Evolutionary conservation across 2,888 invertebrate species (phyloP).

Genomic region (Protula sp.): DNA sequence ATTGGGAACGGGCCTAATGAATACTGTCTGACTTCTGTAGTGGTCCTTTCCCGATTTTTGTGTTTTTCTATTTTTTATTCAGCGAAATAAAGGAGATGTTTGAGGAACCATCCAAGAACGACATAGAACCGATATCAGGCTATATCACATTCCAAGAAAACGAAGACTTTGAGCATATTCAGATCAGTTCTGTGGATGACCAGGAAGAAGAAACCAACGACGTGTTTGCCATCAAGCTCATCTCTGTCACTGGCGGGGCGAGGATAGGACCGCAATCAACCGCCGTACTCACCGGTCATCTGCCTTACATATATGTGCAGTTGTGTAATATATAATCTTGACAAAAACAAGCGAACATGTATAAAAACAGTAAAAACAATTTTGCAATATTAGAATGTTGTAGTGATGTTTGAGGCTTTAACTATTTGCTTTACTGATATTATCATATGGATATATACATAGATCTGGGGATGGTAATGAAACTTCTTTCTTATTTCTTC

Average conservation of each 20-base stretch:
- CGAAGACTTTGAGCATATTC: constrained; percentile 22
- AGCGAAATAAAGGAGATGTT: constrained; percentile 36
- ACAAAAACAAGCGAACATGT: too few species aligned
- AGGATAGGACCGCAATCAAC: constrained; percentile 32
- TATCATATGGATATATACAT: too few species aligned
- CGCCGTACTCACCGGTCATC: constrained; percentile 43
- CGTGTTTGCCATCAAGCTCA: constrained; percentile 39
- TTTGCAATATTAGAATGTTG: background rate
- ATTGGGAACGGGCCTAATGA: too few species aligned
- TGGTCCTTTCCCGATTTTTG: too few species aligned
- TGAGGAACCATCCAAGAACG: constrained; percentile 30
- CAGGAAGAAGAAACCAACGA: constrained; percentile 43
- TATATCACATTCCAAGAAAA: constrained; percentile 32
- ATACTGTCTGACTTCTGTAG: too few species aligned
- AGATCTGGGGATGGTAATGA: too few species aligned
- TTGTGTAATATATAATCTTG: too few species aligned
- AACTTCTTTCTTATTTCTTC: too few species aligned
- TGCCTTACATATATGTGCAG: background rate
- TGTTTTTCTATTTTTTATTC: too few species aligned
- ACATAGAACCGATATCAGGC: constrained; percentile 44
- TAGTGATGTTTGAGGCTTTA: too few species aligned
- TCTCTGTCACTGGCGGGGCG: constrained; percentile 41
- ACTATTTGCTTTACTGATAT: too few species aligned
- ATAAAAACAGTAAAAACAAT: background rate
- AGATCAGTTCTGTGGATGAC: constrained; percentile 37